Conservation (phyloP, 1,140 invertebrate species). For the Polypedilum pembai region DNA sequence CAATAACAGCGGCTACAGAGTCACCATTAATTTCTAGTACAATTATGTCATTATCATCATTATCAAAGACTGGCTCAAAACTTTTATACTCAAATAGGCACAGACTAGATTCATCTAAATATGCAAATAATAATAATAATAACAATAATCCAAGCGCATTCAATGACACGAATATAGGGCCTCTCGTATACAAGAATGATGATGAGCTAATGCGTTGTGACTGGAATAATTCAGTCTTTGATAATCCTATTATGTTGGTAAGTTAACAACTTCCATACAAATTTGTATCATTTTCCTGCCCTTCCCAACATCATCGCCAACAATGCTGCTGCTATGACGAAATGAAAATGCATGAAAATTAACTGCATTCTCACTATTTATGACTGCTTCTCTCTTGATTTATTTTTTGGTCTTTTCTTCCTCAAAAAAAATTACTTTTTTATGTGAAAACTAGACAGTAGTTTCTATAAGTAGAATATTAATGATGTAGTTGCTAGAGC, state of each 20-base stretch:
- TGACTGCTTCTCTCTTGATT: slow-evolving; percentile 1
- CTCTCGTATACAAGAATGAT: slow-evolving; percentile 4
- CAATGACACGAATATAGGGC: not conserved
- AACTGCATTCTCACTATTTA: slow-evolving; percentile 18
- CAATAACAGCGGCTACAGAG: not conserved
- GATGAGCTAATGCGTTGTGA: not conserved
- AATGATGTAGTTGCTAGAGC: no score
- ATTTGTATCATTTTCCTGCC: not conserved
- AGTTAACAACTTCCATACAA: not conserved
- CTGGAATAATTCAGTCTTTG: slow-evolving; percentile 12
- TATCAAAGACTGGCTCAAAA: slow-evolving; percentile 27
- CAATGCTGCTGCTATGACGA: no score
- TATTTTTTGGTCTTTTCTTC: not conserved
- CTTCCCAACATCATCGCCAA: not conserved
- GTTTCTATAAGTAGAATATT: no score
- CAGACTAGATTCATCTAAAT: not conserved
- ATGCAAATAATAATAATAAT: not conserved
- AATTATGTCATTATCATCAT: slow-evolving; percentile 27
- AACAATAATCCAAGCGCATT: not conserved
- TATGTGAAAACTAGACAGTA: no score
- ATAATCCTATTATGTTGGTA: slow-evolving; percentile 16
- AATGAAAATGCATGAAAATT: not conserved
- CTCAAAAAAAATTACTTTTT: not conserved
- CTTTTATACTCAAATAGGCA: slow-evolving; percentile 23
- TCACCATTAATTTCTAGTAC: not conserved